Evolutionary conservation across 2,888 invertebrate genomes (phyloP), one percentile per base, ranked within the genome.

Genomic region (Aspidiotus destructor): DNA sequence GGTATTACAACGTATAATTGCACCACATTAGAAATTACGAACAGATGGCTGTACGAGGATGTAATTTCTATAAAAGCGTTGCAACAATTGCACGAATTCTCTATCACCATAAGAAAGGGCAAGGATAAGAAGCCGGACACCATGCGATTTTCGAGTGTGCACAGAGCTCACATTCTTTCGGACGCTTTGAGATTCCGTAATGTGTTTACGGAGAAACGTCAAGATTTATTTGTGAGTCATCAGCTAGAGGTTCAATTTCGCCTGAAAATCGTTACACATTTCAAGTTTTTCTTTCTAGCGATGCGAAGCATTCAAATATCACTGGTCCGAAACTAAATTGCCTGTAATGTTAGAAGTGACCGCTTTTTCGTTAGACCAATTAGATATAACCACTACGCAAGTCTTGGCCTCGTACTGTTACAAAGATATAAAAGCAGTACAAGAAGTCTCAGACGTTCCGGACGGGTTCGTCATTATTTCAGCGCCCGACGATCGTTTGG

Each of bases 1-100:
- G 97, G 96, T 44, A 90, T 99, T 74, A 93, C 97, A 60, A 99
- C 99, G 1, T 98, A 98, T 79, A 97, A 97, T 80, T 97, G 92
- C n/a, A 84, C 82, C 71, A 87, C 84, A 73, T 80, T 92, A 74
- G 93, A 93, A 76, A 83, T 92, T 72, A 99, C 99, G 68, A 99
- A 99, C 80, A 89, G 92, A 79, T 93, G 92, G 92, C 80, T 86
- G 63, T 92, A 90, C 75, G 83, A 85, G 6, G 92, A 92, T 76
- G 87, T 94, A 70, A 83, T 88, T 72, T 85, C 83, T 42, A 82
- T 89, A 48, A 82, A 85, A 7, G 86, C 86, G 75, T 75, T 75
- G 80, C 74, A 76, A 72, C 70, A 75, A 72, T 67, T 69, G 72
- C 69, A 73, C 78, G 90, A 90, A 77, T 91, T 91, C 76, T 84